These are phyloP conservation scores for Eupsilia transversa DNA, from an alignment of 2,888 invertebrate genomes.

Conservation along the genomic window DNA sequence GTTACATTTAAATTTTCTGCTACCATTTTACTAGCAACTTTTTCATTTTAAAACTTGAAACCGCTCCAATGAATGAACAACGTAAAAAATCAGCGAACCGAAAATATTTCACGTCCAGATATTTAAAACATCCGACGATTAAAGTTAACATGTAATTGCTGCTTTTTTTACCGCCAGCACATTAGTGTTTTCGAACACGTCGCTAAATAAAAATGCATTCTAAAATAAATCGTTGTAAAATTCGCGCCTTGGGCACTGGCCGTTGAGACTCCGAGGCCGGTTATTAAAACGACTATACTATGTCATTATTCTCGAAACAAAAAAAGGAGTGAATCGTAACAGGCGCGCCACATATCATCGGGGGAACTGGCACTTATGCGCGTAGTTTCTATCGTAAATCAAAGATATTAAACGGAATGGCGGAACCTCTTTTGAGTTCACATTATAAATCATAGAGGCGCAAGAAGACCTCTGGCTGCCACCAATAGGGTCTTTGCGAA, in stretches of 20 bases:
- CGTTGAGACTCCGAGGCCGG: conserved; percentile 76
- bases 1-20: conserved; percentile 22
- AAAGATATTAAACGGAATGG: conserved; percentile 90
- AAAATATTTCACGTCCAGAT: conserved; percentile 57
- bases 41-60: conserved; percentile 34
- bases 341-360: conserved; percentile 88
- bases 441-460: conserved; percentile 89
- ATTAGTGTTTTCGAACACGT: conserved; percentile 74
- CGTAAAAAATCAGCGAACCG: conserved; percentile 60
- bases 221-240: conserved; percentile 84
- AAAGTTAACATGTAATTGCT: conserved; percentile 64
- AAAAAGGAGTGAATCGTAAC: conserved; percentile 87
- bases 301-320: conserved; percentile 88
- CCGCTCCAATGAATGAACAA: conserved; percentile 53
- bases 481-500: conserved; percentile 86
- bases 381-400: conserved; percentile 90
- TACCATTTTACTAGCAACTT: conserved; percentile 21
- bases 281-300: conserved; percentile 88
- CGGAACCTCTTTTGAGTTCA: conserved; percentile 90
- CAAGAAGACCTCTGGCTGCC: conserved; percentile 85
- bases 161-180: conserved; percentile 61
- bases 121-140: conserved; percentile 64
- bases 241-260: conserved; percentile 81
- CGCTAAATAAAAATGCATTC: conserved; percentile 80
- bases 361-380: conserved; percentile 87